Conservation (phyloP, 2,113 vertebrate species). For the Chunga burmeisteri region DNA sequence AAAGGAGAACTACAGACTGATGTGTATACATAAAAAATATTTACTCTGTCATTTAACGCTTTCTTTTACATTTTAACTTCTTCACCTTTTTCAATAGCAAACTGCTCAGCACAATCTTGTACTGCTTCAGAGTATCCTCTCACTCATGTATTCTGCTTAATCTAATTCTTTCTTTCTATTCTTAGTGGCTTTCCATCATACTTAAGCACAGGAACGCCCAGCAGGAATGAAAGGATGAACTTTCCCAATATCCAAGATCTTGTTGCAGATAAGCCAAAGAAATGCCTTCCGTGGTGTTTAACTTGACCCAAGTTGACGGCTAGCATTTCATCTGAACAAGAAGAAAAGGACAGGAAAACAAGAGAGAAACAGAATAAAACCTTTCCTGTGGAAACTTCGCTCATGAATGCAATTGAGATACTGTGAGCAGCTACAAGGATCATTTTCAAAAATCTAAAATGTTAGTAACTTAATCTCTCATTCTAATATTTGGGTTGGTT, state of each 20-base stretch:
- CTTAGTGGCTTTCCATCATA: background rate
- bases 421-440: background rate
- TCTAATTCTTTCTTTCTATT: background rate
- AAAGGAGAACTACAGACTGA: background rate
- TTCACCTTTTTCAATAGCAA: background rate
- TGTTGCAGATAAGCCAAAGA: background rate
- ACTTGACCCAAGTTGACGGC: background rate
- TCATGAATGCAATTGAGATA: background rate
- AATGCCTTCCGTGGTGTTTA: background rate
- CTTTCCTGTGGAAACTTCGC: background rate
- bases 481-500: background rate
- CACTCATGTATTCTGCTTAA: background rate
- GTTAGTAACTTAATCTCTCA: background rate
- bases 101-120: background rate
- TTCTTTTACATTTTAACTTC: background rate
- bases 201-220: background rate
- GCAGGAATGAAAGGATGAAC: background rate
- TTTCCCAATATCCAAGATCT: background rate
- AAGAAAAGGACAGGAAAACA: background rate
- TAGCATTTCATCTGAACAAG: background rate
- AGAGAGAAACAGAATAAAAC: background rate
- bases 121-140: background rate
- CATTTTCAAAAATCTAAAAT: background rate
- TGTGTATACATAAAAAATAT: background rate
- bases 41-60: background rate